phyloP scores from a whole-genome alignment of 2,797 vertebrate genomes.

The Pteropus rufus region DNA sequence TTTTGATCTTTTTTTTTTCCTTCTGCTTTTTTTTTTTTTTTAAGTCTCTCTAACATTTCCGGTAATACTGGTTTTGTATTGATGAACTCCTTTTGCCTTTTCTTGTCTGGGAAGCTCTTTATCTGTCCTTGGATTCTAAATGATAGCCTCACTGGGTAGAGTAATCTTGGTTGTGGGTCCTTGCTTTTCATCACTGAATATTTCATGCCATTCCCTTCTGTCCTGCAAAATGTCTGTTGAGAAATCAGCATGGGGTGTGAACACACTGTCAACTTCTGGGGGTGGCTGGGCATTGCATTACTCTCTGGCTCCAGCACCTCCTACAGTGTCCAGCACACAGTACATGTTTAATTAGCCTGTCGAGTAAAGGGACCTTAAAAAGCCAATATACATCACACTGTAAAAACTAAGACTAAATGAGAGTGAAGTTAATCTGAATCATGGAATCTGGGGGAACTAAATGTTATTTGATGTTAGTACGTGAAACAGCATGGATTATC shows the following conservation, averaged over 20 bases:
- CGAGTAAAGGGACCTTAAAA: neutral
- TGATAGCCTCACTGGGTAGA: too few relatives aligned
- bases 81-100: too few relatives aligned
- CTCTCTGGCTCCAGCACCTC: neutral
- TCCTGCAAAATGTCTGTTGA: too few relatives aligned
- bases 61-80: too few relatives aligned
- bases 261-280: neutral
- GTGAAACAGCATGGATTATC: neutral
- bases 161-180: too few relatives aligned
- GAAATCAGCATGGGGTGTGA: neutral
- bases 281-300: neutral
- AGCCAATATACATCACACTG: neutral
- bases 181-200: too few relatives aligned
- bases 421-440: neutral
- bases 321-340: neutral
- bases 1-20: too few relatives aligned
- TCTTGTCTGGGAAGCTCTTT: too few relatives aligned
- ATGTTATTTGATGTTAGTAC: neutral
- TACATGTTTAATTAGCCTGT: neutral
- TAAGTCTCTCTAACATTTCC: too few relatives aligned
- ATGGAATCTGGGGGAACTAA: neutral
- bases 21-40: too few relatives aligned
- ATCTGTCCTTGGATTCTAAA: too few relatives aligned
- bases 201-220: too few relatives aligned
- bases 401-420: neutral